phyloP scores from a whole-genome alignment of 2,888 invertebrate species.

The Agrochola circellaris region DNA sequence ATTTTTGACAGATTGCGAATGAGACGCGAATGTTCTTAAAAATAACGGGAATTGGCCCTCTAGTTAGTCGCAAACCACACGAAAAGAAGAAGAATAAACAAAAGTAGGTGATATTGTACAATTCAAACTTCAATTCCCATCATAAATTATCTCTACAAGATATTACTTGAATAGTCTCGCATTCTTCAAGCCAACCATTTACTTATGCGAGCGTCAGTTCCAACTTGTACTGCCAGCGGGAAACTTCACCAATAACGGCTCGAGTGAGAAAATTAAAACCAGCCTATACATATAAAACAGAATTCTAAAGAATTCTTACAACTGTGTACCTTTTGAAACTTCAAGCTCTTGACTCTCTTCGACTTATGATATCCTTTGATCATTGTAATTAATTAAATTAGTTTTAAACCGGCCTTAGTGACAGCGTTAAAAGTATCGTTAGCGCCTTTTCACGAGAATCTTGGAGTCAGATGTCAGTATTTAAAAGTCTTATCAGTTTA shows the following conservation, averaged over 20 bases:
- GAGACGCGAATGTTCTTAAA: too few species aligned
- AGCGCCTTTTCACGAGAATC: background rate
- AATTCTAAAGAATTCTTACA: constrained; percentile 21
- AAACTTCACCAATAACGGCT: constrained; percentile 40
- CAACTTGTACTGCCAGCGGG: constrained; percentile 1
- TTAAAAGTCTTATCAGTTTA: background rate
- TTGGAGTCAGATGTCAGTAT: background rate
- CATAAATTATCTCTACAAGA: background rate
- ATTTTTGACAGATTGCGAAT: too few species aligned
- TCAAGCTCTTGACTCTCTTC: constrained; percentile 5
- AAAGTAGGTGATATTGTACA: too few species aligned
- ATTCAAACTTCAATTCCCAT: background rate
- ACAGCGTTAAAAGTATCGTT: constrained; percentile 14
- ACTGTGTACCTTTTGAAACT: constrained; percentile 25
- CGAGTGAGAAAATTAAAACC: constrained; percentile 35
- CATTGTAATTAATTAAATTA: constrained; percentile 48
- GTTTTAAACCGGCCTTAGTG: constrained; percentile 38
- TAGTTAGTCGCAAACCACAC: too few species aligned
- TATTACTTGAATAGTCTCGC: background rate
- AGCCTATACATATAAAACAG: background rate
- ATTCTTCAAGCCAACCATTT: background rate
- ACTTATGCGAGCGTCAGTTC: constrained; percentile 8
- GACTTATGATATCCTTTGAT: constrained; percentile 41
- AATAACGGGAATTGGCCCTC: too few species aligned
- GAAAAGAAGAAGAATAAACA: too few species aligned